These are phyloP conservation scores for Cassiopea xamachana DNA, from an alignment of 30 jellyfish, hydroid and myxozoan genomes.

Conservation along the genomic window DNA sequence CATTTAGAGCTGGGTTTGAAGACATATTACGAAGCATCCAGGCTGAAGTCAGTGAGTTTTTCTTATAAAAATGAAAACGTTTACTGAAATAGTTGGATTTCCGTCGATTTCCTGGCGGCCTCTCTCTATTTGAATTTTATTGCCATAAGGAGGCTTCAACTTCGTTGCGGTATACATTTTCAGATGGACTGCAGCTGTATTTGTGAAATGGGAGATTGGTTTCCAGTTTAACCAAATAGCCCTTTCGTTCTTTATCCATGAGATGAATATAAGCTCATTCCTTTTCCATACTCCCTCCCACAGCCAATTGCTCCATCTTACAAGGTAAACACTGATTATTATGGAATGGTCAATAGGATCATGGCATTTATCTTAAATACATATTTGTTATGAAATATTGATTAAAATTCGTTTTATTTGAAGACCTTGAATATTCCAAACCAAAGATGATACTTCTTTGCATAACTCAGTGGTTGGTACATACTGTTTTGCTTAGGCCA, in stretches of 20 bases:
- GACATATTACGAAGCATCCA: no score
- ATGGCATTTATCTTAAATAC: neutral
- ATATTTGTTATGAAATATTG: conserved; percentile 6
- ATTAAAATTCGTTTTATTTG: conserved; percentile 7
- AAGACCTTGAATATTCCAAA: conserved; percentile 15
- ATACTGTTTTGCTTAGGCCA: no score
- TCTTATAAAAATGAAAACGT: no score
- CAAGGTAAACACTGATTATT: conserved; percentile 4
- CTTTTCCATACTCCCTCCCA: neutral
- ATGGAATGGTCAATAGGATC: conserved; percentile 8
- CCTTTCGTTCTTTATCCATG: neutral
- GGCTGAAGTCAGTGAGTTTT: no score
- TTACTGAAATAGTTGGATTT: no score
- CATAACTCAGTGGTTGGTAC: neutral
- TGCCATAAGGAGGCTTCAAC: no score
- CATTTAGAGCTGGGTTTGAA: no score
- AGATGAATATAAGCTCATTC: neutral
- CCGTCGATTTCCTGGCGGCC: no score
- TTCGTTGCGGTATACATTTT: no score
- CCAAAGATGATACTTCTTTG: neutral
- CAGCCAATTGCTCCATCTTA: neutral
- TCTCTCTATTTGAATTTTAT: no score
- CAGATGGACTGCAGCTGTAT: no score
- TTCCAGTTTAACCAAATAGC: neutral
- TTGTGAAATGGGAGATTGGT: neutral